phyloP scores from a whole-genome alignment of 2,888 invertebrate genomes.

The Apamea monoglypha region DNA sequence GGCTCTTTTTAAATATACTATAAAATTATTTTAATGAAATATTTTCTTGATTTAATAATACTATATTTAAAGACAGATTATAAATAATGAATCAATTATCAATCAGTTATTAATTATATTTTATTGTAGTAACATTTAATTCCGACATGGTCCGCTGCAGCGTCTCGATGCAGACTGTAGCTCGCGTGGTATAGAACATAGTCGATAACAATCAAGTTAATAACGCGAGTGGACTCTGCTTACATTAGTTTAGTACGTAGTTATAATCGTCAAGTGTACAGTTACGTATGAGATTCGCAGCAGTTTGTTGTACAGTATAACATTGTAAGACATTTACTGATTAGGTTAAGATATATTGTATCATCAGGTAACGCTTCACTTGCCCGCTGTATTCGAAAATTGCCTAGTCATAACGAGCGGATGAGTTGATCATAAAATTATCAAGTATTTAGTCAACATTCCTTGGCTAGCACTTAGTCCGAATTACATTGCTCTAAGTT shows the following conservation, averaged over 20 bases:
- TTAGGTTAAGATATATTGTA: slow-evolving; percentile 68
- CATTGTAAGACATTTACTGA: slow-evolving; percentile 71
- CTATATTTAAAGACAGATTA: slow-evolving; percentile 53
- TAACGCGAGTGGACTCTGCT: slow-evolving; percentile 53
- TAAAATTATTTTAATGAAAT: slow-evolving; percentile 39
- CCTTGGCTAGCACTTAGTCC: slow-evolving; percentile 62
- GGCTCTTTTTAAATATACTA: slow-evolving; percentile 50
- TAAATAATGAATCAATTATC: slow-evolving; percentile 42
- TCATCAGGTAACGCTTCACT: slow-evolving; percentile 70
- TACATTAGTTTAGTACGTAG: slow-evolving; percentile 62
- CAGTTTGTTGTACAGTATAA: slow-evolving; percentile 81
- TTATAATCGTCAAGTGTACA: slow-evolving; percentile 83
- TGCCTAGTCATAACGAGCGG: slow-evolving; percentile 87
- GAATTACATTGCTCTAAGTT: slow-evolving; percentile 45
- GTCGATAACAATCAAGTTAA: slow-evolving; percentile 26
- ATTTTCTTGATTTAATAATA: slow-evolving; percentile 51
- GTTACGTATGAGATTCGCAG: slow-evolving; percentile 89
- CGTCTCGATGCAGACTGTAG: neutral
- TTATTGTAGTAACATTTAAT: slow-evolving; percentile 28
- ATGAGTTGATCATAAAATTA: slow-evolving; percentile 69
- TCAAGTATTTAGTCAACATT: slow-evolving; percentile 65
- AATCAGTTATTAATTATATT: slow-evolving; percentile 50
- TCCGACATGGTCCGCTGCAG: slow-evolving; percentile 34
- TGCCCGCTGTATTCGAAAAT: slow-evolving; percentile 80
- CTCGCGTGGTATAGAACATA: slow-evolving; percentile 22